Evolutionary conservation across 2,888 invertebrate genomes (phyloP).

Genomic region (Rhodophaea formosa): DNA sequence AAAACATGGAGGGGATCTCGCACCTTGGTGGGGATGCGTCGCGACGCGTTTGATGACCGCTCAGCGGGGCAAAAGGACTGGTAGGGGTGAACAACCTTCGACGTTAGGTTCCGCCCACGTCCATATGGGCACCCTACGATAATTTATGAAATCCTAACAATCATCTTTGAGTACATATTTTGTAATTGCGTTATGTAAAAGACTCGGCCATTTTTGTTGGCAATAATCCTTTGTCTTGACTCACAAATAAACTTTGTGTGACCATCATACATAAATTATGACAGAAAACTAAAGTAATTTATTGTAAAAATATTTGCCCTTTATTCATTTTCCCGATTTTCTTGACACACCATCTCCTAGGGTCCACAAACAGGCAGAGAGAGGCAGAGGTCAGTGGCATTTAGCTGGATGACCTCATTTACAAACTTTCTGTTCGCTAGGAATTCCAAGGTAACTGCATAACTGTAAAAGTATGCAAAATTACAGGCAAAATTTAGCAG

Average conservation of each 20-base stretch:
- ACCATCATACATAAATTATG: not conserved
- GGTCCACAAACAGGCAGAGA: conserved; percentile 22
- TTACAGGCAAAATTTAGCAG: not conserved
- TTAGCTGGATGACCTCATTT: conserved; percentile 40
- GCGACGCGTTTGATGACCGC: conserved; percentile 62
- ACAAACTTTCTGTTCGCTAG: conserved; percentile 34
- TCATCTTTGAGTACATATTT: conserved; percentile 32
- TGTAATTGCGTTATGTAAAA: conserved; percentile 62
- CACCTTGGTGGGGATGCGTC: conserved; percentile 78
- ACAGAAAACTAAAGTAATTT: not conserved
- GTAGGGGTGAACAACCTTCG: conserved; percentile 79
- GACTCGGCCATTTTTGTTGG: conserved; percentile 53
- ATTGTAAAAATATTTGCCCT: not conserved
- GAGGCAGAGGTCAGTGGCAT: conserved; percentile 32
- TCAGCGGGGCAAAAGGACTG: conserved; percentile 63
- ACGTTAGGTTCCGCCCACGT: conserved; percentile 59
- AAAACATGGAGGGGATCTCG: conserved; percentile 79
- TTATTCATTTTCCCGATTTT: conserved; percentile 10
- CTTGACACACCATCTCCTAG: not conserved
- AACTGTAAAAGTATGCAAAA: conserved; percentile 18
- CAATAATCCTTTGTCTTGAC: conserved; percentile 51
- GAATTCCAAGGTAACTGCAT: conserved; percentile 27
- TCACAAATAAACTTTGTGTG: conserved; percentile 20
- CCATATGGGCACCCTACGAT: conserved; percentile 43
- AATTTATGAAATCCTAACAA: conserved; percentile 42